Base-by-base conservation (phyloP, 1,140 invertebrate genomes). In the Lasaia peninsularis region DNA sequence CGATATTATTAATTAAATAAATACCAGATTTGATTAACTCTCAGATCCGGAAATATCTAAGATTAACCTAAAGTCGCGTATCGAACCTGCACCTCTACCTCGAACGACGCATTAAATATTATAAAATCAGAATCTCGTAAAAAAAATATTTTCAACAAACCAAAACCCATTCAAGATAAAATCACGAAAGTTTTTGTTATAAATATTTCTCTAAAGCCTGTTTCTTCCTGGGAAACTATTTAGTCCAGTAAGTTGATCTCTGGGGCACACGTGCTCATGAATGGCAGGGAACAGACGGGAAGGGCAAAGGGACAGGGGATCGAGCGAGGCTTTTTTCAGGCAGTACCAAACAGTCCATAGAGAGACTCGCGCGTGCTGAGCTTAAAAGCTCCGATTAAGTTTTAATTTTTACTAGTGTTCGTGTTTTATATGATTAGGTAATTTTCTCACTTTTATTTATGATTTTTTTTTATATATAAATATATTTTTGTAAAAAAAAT, bases 221-320 rank as follows among this genome's bases (percentile, higher is more conserved):
- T 28, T 32, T 32, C 35, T 52, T 56, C 67, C 69, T 78, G 78
- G 78, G 80, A 80, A 80, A 81, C 70, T 75, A 75, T 80, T 71
- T 72, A 66, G 75, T 67, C 75, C 73, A 73, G 69, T 57, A 71
- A 61, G 78, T 73, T 69, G 75, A 81, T 78, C 69, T 69, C 49
- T 55, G 51, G 73, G 67, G 73, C 85, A 86, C 83, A 86, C 83
- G 85, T 86, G 83, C 70, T 62, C 63, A 88, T 88, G 85, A 88
- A 88, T 88, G 82, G 73, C 67, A 71, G 63, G 64, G 65, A 67
- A 62, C 62, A 66, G 67, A 68, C 62, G 52, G 57, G 57, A 63
- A 60, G 56, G 67, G 44, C 54, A 69, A 59, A 60, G n/a, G 60
- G 48, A 49, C 66, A 58, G 63, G 49, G 51, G 52, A 40, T 60